These are phyloP conservation scores for Solea solea DNA, from an alignment of 2,113 vertebrate species.

Conservation along the genomic window DNA sequence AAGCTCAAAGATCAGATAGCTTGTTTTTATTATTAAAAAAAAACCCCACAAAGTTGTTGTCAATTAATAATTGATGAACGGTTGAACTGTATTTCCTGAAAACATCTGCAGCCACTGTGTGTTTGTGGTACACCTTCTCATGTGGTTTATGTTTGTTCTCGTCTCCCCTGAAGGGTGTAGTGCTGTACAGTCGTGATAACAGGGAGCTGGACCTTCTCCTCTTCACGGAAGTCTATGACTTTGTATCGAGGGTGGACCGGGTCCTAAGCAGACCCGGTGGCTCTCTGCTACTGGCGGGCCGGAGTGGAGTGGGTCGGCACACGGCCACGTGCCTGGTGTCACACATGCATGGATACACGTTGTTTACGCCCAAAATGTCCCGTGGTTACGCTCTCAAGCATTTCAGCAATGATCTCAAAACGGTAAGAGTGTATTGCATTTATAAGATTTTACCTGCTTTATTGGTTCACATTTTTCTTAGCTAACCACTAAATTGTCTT, in stretches of 20 bases:
- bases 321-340: constrained; percentile 90
- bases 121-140: constrained; percentile 11
- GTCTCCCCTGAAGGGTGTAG: constrained; percentile 83
- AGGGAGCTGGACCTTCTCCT: constrained; percentile 90
- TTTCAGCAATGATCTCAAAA: constrained; percentile 94
- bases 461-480: not conserved
- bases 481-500: not conserved
- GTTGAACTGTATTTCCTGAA: not conserved
- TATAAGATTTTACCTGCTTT: not conserved
- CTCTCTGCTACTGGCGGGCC: constrained; percentile 92
- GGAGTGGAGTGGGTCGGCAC: constrained; percentile 93
- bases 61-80: too few species aligned
- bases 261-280: constrained; percentile 93
- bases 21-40: too few species aligned
- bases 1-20: too few species aligned
- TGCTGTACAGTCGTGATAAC: constrained; percentile 93
- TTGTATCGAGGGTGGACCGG: constrained; percentile 89
- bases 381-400: constrained; percentile 93
- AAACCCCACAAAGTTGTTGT: too few species aligned
- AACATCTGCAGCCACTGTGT: too few species aligned
- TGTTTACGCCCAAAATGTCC: constrained; percentile 91
- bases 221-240: constrained; percentile 93
- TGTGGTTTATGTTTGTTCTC: constrained; percentile 1
- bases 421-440: constrained; percentile 71
- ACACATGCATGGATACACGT: constrained; percentile 91